A percentile compares a stretch with the other conserved stretches of the same genome.
phyloP scores from a whole-genome alignment of 2,113 vertebrate genomes.

The Aepyceros melampus region DNA sequence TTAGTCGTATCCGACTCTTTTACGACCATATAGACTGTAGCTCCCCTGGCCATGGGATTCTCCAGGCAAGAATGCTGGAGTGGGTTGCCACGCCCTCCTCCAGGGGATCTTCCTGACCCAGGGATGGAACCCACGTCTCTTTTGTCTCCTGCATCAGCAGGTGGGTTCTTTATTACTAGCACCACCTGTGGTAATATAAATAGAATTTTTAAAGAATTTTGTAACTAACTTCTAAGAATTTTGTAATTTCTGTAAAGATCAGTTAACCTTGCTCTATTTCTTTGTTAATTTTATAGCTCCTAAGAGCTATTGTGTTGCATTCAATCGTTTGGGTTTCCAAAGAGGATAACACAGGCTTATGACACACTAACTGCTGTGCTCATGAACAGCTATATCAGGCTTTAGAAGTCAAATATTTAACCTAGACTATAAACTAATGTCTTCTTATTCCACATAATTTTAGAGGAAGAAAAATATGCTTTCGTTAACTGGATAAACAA shows the following conservation, averaged over 20 bases:
- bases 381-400: background rate
- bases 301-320: background rate
- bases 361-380: background rate
- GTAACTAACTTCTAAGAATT: background rate
- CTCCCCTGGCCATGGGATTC: background rate
- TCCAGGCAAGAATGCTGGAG: background rate
- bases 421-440: slow-evolving; percentile 24
- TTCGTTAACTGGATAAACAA: slow-evolving; percentile 97
- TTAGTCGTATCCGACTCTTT: background rate
- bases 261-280: background rate
- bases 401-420: slow-evolving; percentile 12
- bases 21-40: background rate
- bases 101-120: background rate
- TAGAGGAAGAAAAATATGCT: slow-evolving; percentile 95
- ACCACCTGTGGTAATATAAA: background rate
- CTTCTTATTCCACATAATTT: slow-evolving; percentile 39
- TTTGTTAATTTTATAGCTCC: background rate
- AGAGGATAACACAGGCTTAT: background rate
- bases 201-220: background rate
- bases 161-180: background rate
- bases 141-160: background rate
- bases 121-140: background rate
- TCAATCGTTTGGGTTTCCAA: background rate
- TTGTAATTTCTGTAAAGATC: background rate
- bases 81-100: background rate